Evolutionary conservation across 2,888 invertebrate species (phyloP).

Genomic region (Atrina japonica): DNA sequence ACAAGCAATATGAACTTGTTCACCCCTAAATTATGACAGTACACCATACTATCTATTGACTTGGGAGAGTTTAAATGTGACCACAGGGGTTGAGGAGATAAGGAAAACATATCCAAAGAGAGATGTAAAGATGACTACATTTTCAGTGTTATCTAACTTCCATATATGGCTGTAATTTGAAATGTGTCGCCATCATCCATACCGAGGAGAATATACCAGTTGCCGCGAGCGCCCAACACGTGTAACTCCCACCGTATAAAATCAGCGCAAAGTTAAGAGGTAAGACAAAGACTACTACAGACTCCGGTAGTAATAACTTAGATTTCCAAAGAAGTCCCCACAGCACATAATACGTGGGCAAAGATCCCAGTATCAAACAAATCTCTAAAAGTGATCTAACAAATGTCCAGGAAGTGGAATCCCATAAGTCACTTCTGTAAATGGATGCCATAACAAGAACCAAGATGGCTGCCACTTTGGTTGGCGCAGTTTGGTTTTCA

Average conservation of each 20-base stretch:
- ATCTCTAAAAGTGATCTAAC: slow-evolving; percentile 66
- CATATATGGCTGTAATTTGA: slow-evolving; percentile 61
- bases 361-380: slow-evolving; percentile 49
- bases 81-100: too few relatives aligned
- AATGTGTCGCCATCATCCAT: slow-evolving; percentile 70
- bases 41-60: too few relatives aligned
- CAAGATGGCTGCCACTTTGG: slow-evolving; percentile 59
- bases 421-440: slow-evolving; percentile 61
- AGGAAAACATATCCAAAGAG: too few relatives aligned
- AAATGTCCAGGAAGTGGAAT: slow-evolving; percentile 46
- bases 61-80: too few relatives aligned
- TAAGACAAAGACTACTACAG: slow-evolving; percentile 67
- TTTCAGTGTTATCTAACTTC: slow-evolving; percentile 13
- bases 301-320: slow-evolving; percentile 60
- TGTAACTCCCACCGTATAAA: slow-evolving; percentile 64
- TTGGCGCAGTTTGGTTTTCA: slow-evolving; percentile 68
- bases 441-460: slow-evolving; percentile 62
- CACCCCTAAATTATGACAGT: too few relatives aligned
- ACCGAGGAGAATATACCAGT: slow-evolving; percentile 60
- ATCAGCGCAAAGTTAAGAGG: slow-evolving; percentile 65
- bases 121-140: too few relatives aligned
- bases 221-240: slow-evolving; percentile 62
- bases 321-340: slow-evolving; percentile 70
- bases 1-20: too few relatives aligned
- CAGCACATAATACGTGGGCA: slow-evolving; percentile 66